Evolutionary conservation across 2,888 invertebrate species (phyloP), one percentile per base, ranked within the genome.

Genomic region (Agriopis leucophaearia): DNA sequence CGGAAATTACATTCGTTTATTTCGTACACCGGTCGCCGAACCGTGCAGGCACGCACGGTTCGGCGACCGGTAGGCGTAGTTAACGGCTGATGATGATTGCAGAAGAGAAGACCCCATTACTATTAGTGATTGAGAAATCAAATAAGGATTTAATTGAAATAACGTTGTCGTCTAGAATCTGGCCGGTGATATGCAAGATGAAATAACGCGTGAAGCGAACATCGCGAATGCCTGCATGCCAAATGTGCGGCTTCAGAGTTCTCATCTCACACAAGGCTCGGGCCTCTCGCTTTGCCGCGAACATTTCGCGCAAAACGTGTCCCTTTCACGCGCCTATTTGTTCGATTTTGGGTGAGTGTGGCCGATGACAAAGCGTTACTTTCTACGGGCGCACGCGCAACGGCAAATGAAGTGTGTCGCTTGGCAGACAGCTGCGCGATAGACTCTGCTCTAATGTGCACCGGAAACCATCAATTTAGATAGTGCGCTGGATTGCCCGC

Each of bases 401-500:
- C 82, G 84, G 82, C 90, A 90, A 91, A 90, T 92, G 92, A 91
- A 92, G 92, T 93, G 92, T 92, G 92, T 91, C 92, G 92, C 88
- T 83, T 83, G 85, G 81, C 84, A 87, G 91, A 88, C 91, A 91
- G 91, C 89, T 91, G 91, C 87, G 84, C 89, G 88, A 89, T 90
- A 89, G 87, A 87, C 84, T 83, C 80, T 79, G 83, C 81, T 87
- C 88, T 88, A 92, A 92, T 89, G 88, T 88, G 81, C 90, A 81
- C 91, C 93, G 94, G 94, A 94, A 94, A 88, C 90, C 87, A 94
- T 93, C 91, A 92, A 94, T 94, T 93, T 84, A 91, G 91, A 91
- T 90, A 91, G 91, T 88, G 88, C 88, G 88, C 85, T 83, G 90
- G 90, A 90, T 92, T 88, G 92, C 89, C 71, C 88, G 84, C 89